These are phyloP conservation scores for Marasmarcha lunaedactyla DNA, from an alignment of 2,888 invertebrate species.

Conservation along the genomic window DNA sequence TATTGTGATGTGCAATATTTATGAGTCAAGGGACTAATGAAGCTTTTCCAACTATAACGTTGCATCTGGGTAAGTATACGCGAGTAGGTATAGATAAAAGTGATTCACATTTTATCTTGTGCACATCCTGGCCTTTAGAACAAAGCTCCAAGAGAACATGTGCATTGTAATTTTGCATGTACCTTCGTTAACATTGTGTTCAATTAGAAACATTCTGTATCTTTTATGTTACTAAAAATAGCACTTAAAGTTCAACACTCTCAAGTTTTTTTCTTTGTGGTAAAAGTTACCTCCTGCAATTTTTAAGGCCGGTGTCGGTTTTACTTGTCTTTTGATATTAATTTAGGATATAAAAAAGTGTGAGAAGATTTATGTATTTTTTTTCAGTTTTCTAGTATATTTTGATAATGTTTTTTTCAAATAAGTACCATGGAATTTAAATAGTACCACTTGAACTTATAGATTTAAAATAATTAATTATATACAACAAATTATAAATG, in stretches of 20 bases:
- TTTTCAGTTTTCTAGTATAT: too few relatives aligned
- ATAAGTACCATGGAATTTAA: too few relatives aligned
- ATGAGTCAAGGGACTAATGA: neutral
- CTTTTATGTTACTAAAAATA: neutral
- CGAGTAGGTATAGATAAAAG: slow-evolving; percentile 22
- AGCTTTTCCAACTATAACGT: neutral
- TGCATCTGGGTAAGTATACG: slow-evolving; percentile 39
- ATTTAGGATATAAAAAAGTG: too few relatives aligned
- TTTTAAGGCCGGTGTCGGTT: too few relatives aligned
- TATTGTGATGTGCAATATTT: slow-evolving; percentile 38
- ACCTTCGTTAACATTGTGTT: neutral
- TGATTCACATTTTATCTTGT: slow-evolving; percentile 5
- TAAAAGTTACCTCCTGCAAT: too few relatives aligned
- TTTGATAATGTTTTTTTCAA: too few relatives aligned
- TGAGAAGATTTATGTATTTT: too few relatives aligned
- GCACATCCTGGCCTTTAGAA: slow-evolving; percentile 6
- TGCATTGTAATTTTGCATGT: neutral
- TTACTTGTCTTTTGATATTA: too few relatives aligned
- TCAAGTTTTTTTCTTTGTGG: too few relatives aligned
- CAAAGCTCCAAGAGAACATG: neutral
- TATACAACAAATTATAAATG: too few relatives aligned
- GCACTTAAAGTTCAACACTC: neutral
- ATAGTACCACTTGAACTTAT: too few relatives aligned
- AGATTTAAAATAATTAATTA: too few relatives aligned
- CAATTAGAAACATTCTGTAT: neutral